phyloP scores from a whole-genome alignment of 2,797 vertebrate genomes.

The Platalea minor region DNA sequence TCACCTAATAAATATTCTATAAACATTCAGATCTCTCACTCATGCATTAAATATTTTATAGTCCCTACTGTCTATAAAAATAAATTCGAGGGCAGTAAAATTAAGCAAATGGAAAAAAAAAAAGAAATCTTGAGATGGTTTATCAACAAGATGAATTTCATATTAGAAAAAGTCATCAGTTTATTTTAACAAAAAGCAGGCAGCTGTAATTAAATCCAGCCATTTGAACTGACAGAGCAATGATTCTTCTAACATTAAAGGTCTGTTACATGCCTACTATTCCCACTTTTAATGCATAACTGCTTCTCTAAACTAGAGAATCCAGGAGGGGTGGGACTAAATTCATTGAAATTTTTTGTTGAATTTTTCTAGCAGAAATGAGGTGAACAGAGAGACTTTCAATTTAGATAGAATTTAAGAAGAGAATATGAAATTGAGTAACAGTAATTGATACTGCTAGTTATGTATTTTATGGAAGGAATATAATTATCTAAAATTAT shows the following conservation, averaged over 20 bases:
- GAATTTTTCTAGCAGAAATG: neutral
- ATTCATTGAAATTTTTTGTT: neutral
- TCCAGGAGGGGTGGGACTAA: neutral
- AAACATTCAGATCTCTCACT: constrained; percentile 36
- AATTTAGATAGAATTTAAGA: neutral
- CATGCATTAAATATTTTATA: constrained; percentile 57
- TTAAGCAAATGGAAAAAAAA: constrained; percentile 14
- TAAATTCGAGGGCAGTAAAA: constrained; percentile 43
- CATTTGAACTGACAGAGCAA: neutral
- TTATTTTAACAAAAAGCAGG: neutral
- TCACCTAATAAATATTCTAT: constrained; percentile 60
- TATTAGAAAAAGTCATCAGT: neutral
- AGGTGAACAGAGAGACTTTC: neutral
- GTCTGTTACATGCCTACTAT: neutral
- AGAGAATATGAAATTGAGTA: neutral
- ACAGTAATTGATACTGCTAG: neutral
- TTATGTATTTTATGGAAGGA: constrained; percentile 3
- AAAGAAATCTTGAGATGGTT: neutral
- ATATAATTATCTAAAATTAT: neutral
- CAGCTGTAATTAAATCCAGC: neutral
- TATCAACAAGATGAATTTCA: neutral
- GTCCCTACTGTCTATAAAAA: constrained; percentile 17
- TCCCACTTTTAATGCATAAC: neutral
- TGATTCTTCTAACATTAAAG: neutral
- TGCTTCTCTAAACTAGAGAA: neutral